phyloP scores from a whole-genome alignment of 2,888 invertebrate species.

The Drosophila anomalata region DNA sequence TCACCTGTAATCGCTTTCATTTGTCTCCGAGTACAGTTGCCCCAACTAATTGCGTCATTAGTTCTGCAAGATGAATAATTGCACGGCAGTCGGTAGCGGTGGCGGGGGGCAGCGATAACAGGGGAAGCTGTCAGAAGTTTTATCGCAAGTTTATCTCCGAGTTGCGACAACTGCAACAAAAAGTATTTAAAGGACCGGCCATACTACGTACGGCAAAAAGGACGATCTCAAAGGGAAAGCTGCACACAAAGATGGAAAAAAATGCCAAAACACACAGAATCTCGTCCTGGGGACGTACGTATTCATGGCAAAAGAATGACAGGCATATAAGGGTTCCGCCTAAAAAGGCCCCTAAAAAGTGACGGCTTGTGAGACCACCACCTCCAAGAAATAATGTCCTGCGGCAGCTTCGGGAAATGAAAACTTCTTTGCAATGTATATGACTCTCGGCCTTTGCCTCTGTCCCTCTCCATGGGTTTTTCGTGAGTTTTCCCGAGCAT shows the following conservation, averaged over 20 bases:
- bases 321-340: constrained; percentile 53
- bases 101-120: neutral
- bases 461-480: neutral
- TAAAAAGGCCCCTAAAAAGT: constrained; percentile 34
- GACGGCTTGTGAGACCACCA: constrained; percentile 3
- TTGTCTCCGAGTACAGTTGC: constrained; percentile 27
- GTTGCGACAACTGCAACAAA: constrained; percentile 53
- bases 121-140: constrained; percentile 50
- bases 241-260: constrained; percentile 15
- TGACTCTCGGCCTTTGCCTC: constrained; percentile 45
- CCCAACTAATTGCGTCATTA: constrained; percentile 37
- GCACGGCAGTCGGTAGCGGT: constrained; percentile 14
- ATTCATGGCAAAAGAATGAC: constrained; percentile 62
- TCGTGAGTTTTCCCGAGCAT: constrained; percentile 1
- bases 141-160: constrained; percentile 56
- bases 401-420: constrained; percentile 72
- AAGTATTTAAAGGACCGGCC: constrained; percentile 46
- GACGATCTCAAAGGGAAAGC: constrained; percentile 8
- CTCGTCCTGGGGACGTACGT: constrained; percentile 51
- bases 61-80: constrained; percentile 57
- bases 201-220: neutral
- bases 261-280: constrained; percentile 22
- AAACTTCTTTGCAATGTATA: constrained; percentile 73
- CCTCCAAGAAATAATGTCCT: constrained; percentile 70
- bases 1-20: constrained; percentile 35